Evolutionary conservation across 2,888 invertebrate species (phyloP).

Genomic region (Apamea monoglypha): DNA sequence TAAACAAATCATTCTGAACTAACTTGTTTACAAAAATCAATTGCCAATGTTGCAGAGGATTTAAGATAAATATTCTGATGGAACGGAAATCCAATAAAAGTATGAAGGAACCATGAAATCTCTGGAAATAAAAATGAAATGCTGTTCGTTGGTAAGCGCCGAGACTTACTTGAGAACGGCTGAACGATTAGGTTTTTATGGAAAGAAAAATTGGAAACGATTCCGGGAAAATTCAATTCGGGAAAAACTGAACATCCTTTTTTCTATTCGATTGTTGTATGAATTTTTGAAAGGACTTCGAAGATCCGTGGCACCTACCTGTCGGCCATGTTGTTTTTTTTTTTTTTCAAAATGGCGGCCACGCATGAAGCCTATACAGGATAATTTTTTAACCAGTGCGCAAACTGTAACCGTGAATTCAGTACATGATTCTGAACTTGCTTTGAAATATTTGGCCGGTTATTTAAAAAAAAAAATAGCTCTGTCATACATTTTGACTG

Average conservation of each 20-base stretch:
- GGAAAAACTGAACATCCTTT: background rate
- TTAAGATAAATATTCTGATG: constrained; percentile 32
- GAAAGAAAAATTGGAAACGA: background rate
- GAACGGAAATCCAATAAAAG: constrained; percentile 41
- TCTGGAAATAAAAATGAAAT: background rate
- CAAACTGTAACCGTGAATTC: no score
- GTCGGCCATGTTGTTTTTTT: background rate
- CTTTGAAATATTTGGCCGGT: no score
- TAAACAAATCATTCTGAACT: background rate
- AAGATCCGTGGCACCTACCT: background rate
- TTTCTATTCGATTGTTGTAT: background rate
- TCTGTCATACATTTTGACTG: no score
- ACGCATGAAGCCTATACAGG: background rate
- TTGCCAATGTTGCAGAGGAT: constrained; percentile 31
- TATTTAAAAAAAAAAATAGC: no score
- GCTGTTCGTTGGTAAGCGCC: background rate
- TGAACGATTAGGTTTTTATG: background rate
- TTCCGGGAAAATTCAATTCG: background rate
- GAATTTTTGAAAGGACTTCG: background rate
- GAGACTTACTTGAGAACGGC: background rate
- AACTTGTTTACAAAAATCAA: background rate
- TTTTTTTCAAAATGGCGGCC: background rate
- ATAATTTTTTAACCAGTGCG: no score
- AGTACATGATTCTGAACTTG: no score
- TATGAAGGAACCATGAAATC: constrained; percentile 12